Percentiles rank a stretch among this genome's conserved stretches.
These are phyloP conservation scores for Cotesia chilonis DNA, from an alignment of 1,140 invertebrate species.

Conservation along the genomic window DNA sequence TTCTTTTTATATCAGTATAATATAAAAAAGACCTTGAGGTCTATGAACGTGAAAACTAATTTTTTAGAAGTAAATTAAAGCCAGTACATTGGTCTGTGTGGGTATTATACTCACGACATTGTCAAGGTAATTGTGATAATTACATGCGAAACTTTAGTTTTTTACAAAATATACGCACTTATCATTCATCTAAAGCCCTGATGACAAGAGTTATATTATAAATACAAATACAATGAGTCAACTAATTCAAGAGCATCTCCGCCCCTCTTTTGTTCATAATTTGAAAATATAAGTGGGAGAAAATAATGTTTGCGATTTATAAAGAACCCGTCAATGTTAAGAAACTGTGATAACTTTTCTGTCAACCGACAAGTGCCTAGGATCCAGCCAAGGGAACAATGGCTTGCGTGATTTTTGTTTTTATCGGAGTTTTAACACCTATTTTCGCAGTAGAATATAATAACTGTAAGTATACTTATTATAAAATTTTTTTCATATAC, in stretches of 20 bases:
- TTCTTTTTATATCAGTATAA: not conserved
- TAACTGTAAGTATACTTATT: constrained; percentile 28
- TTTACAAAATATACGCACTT: not conserved
- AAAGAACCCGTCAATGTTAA: constrained; percentile 37
- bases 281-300: constrained; percentile 11
- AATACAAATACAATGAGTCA: constrained; percentile 22
- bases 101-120: not conserved
- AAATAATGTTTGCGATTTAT: constrained; percentile 28
- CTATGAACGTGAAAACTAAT: constrained; percentile 1
- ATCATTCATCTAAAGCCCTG: not conserved
- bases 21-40: constrained; percentile 11
- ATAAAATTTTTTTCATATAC: not conserved
- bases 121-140: too few species aligned
- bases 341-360: constrained; percentile 41
- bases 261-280: constrained; percentile 17
- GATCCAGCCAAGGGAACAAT: constrained; percentile 36
- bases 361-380: constrained; percentile 19
- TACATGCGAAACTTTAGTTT: too few species aligned
- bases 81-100: constrained; percentile 2
- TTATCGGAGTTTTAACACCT: constrained; percentile 29
- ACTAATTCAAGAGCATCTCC: constrained; percentile 30
- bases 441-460: constrained; percentile 14
- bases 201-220: not conserved
- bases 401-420: constrained; percentile 28
- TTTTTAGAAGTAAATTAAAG: constrained; percentile 3